These are phyloP conservation scores for Dasypus novemcinctus DNA, from an alignment of 2,113 vertebrate genomes.

Conservation along the genomic window DNA sequence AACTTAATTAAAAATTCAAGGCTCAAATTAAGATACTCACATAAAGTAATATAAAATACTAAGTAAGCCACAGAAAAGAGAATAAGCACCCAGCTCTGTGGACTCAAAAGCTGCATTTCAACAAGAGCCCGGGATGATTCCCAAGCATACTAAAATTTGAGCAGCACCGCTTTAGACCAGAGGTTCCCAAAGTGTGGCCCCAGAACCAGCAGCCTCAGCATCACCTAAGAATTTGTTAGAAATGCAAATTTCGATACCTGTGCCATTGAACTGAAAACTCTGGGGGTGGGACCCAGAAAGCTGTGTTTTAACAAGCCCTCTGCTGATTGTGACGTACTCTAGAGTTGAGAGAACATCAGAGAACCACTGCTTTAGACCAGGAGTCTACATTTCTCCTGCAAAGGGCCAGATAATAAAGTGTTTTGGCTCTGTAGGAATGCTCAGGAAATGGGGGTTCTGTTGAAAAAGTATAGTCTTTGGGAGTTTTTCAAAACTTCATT, in stretches of 20 bases:
- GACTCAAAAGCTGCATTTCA: not conserved
- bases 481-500: not conserved
- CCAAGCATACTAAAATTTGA: not conserved
- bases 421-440: not conserved
- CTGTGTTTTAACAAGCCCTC: not conserved
- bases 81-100: not conserved
- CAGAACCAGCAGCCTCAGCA: not conserved
- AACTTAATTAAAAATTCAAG: conserved; percentile 31
- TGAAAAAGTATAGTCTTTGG: not conserved
- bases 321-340: not conserved
- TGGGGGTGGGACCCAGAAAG: not conserved
- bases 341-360: not conserved
- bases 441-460: not conserved
- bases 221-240: not conserved
- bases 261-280: not conserved
- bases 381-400: not conserved
- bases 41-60: conserved; percentile 23
- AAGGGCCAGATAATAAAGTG: not conserved
- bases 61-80: not conserved
- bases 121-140: not conserved
- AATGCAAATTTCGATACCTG: not conserved
- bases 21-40: not conserved
- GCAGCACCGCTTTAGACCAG: not conserved
- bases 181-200: not conserved
- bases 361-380: not conserved